Evolutionary conservation across 2,797 vertebrate genomes (phyloP).

Genomic region (Leptatherina wallacei): DNA sequence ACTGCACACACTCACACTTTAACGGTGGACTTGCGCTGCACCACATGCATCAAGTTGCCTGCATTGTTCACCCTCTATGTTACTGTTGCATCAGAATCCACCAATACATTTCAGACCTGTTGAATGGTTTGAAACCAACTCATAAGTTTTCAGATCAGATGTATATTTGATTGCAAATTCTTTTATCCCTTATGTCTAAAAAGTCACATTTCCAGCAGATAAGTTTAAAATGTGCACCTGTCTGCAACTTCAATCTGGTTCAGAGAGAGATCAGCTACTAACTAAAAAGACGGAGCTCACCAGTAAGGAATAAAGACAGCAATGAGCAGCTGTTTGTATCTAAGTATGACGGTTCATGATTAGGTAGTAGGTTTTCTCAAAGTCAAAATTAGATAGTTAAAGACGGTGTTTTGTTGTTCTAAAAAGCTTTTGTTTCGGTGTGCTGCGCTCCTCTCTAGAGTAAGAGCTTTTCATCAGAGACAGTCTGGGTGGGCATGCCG

Average conservation of each 20-base stretch:
- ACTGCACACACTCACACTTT: conserved; percentile 59
- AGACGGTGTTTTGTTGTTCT: conserved; percentile 55
- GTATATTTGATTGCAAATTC: too few relatives aligned
- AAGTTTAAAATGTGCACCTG: conserved; percentile 36
- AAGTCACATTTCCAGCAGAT: conserved; percentile 19
- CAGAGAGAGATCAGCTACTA: conserved; percentile 24
- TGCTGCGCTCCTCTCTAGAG: conserved; percentile 51
- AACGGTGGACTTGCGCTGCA: conserved; percentile 48
- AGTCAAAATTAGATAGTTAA: conserved; percentile 30
- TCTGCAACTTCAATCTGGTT: neutral
- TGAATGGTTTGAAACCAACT: conserved; percentile 24
- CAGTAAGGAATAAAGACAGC: conserved; percentile 8
- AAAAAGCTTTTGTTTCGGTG: conserved; percentile 71
- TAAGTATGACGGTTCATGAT: neutral
- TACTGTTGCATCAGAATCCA: conserved; percentile 48
- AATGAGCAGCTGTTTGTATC: conserved; percentile 3
- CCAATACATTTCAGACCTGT: conserved; percentile 58
- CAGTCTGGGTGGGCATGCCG: conserved; percentile 75
- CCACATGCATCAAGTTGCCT: conserved; percentile 68
- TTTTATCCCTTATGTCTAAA: conserved; percentile 20
- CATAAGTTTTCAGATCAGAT: neutral
- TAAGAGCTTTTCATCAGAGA: conserved; percentile 61
- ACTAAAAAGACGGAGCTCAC: neutral
- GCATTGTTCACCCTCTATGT: conserved; percentile 52
- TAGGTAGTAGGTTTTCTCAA: conserved; percentile 27